Evolutionary conservation across 2,113 vertebrate species (phyloP), one percentile per base, ranked within the genome.

Genomic region (Oreochromis niloticus): DNA sequence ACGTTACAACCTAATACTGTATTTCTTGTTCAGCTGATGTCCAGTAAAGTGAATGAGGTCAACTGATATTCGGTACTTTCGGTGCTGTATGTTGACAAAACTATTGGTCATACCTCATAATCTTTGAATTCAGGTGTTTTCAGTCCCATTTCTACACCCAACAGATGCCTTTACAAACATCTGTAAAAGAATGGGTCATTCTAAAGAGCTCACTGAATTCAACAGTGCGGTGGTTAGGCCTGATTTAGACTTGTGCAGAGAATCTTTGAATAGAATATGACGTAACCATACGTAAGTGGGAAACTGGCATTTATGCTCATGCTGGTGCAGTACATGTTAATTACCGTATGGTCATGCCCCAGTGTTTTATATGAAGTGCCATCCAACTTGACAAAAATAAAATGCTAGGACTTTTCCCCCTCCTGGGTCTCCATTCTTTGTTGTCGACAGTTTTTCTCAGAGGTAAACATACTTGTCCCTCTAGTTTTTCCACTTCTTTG

Each of bases 331-430:
- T 66, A 66, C 32, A 36, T 66, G 61, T 66, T 66, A 66, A 66
- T 36, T n/a, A 66, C 61, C 0, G 0, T 63, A 19, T n/a, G 61
- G 32, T 39, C 0, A 66, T 66, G 61, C 17, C 6, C 17, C 4
- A 0, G 17, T 36, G 32, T 66, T 66, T 66, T 39, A 12, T 36
- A 12, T 66, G 61, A 66, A 66, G 61, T 66, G 61, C 34, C 34
- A 66, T n/a, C 61, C 34, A 36, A 66, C 16, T 66, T n/a, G 61
- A 66, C 34, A 2, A 0, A 66, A 39, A 0, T 66, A n/a, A n/a
- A n/a, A 66, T 39, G 61, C 61, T n/a, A 39, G 17, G 34, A 66
- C 17, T 39, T 39, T n/a, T 3, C 61, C 34, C 61, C 32, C 10
- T 66, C 61, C 19, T 39, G 34, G 61, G 32, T 39, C 61, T 66